Base-by-base conservation (phyloP, 1,140 invertebrate genomes). In the Cydia fagiglandana region DNA sequence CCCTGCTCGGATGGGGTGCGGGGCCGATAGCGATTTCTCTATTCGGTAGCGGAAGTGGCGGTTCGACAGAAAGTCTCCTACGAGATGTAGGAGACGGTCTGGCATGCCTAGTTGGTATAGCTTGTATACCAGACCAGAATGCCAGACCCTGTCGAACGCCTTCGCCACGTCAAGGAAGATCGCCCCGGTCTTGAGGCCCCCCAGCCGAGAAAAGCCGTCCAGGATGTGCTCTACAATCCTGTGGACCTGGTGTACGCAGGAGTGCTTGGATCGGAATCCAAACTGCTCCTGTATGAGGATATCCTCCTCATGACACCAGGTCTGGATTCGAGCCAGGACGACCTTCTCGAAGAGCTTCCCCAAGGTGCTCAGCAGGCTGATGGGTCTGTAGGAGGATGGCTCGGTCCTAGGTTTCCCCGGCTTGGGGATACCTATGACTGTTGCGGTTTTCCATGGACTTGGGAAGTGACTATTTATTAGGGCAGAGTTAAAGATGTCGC, bases 401-500 rank as follows among this genome's bases (percentile, higher is more conserved):
- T 15, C 28, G 0, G 73, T 50, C 45, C 47, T 56, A 38, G 81
- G 34, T 83, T 93, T 93, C 13, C 82, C 80, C 6, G 85, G 81
- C 82, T 93, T 93, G 0, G 68, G 82, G 20, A 93, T 84, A 0
- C 84, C 75, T 6, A 90, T 78, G 2, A 91, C 74, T 5, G 76
- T 86, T 2, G 83, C 88, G 28, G 73, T 34, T 83, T 92, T 92
- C 86, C 85, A 90, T 0, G 12, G 0, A 0, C 15, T 2, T 0
- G 89, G 85, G 66, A 73, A 73, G 73, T 38, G 41, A 1, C 41
- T 15, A 4, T 53, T 53, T 0, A 93, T 94, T 0, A 91, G 94
- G 12, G 93, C 92, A 73, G 94, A 94, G n/a, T 96, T 95, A 77
- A 92, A 95, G 73, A 91, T 93, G n/a, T 81, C 96, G 4, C 79